A percentile compares a stretch with the other conserved stretches of the same genome.
phyloP scores from a whole-genome alignment of 2,797 vertebrate genomes.

The Cyclura pinguis region DNA sequence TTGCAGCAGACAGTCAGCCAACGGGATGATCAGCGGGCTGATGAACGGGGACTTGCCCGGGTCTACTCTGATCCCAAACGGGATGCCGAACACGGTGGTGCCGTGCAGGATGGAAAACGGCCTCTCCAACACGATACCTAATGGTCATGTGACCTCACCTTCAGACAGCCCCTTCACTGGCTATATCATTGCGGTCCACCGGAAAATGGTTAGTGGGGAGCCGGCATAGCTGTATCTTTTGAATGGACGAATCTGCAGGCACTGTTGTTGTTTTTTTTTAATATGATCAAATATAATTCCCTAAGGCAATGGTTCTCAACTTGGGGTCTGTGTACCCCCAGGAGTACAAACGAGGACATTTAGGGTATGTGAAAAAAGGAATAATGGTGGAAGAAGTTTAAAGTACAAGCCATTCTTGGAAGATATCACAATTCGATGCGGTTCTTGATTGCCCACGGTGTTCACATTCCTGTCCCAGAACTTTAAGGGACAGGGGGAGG shows the following conservation, averaged over 20 bases:
- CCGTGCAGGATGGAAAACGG: constrained; percentile 83
- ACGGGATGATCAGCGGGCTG: constrained; percentile 77
- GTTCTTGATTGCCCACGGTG: too few species aligned
- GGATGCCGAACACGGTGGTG: constrained; percentile 87
- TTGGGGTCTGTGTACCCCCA: too few species aligned
- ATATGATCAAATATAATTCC: too few species aligned
- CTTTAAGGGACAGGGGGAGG: too few species aligned
- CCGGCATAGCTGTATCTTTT: not conserved
- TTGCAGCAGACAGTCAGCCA: constrained; percentile 78
- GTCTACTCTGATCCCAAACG: constrained; percentile 88
- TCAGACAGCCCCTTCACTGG: constrained; percentile 92
- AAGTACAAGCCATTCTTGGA: too few species aligned
- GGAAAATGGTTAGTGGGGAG: constrained; percentile 92
- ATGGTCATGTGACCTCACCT: constrained; percentile 86
- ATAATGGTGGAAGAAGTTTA: too few species aligned
- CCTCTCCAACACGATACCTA: constrained; percentile 83
- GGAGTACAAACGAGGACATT: too few species aligned
- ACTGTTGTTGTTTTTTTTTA: not conserved
- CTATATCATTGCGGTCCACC: constrained; percentile 98
- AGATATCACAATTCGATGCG: too few species aligned
- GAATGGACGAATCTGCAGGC: too few species aligned
- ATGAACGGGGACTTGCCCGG: constrained; percentile 83
- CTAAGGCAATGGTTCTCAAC: too few species aligned
- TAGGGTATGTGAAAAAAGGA: too few species aligned
- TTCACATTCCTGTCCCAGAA: too few species aligned